These are phyloP conservation scores for Volucella zonaria DNA, from an alignment of 2,888 invertebrate species.

Conservation along the genomic window DNA sequence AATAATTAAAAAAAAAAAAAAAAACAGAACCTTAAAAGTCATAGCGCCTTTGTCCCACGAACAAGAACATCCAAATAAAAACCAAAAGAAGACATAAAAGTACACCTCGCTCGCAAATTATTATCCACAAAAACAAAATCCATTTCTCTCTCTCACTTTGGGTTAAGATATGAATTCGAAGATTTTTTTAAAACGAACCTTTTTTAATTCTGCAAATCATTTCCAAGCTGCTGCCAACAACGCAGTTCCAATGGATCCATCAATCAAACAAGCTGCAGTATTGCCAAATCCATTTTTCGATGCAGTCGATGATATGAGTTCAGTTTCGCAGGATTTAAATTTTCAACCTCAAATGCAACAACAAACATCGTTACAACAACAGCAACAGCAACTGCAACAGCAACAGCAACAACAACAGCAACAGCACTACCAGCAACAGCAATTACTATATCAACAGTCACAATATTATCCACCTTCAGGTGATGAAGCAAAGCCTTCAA, in stretches of 20 bases:
- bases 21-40: slow-evolving; percentile 24
- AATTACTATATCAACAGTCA: slow-evolving; percentile 63
- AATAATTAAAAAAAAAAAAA: neutral
- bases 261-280: slow-evolving; percentile 74
- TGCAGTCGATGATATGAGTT: slow-evolving; percentile 76
- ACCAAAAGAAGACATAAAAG: slow-evolving; percentile 49
- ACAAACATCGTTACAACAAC: slow-evolving; percentile 72
- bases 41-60: slow-evolving; percentile 55
- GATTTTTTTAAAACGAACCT: slow-evolving; percentile 11
- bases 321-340: slow-evolving; percentile 52
- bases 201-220: slow-evolving; percentile 58
- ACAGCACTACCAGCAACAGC: slow-evolving; percentile 74
- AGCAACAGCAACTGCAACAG: slow-evolving; percentile 71
- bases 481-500: slow-evolving; percentile 69
- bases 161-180: slow-evolving; percentile 23
- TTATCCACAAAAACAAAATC: slow-evolving; percentile 38
- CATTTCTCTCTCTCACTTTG: slow-evolving; percentile 9
- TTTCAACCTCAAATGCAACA: slow-evolving; percentile 71
- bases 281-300: slow-evolving; percentile 82
- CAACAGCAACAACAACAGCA: slow-evolving; percentile 74
- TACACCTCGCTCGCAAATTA: slow-evolving; percentile 45
- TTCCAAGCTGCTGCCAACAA: slow-evolving; percentile 66
- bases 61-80: slow-evolving; percentile 43
- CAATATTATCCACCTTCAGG: slow-evolving; percentile 71
- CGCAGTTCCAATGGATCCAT: slow-evolving; percentile 70